These are phyloP conservation scores for Hypothenemus hampei DNA, from an alignment of 1,140 invertebrate genomes.

Conservation along the genomic window DNA sequence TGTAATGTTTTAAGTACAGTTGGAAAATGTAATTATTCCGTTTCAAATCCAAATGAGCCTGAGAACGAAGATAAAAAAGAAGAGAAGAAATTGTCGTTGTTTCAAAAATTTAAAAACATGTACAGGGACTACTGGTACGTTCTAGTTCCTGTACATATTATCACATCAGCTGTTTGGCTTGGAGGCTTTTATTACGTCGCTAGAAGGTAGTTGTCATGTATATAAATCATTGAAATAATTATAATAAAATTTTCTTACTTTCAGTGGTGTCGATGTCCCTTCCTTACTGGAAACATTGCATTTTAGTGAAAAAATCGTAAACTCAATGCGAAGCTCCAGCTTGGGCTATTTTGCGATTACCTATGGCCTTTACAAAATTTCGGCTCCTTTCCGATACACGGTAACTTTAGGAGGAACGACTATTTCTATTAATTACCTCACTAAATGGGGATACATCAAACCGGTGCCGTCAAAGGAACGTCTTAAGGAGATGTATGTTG, in stretches of 20 bases:
- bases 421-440: slow-evolving; percentile 63
- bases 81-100: slow-evolving; percentile 55
- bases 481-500: slow-evolving; percentile 57
- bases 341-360: slow-evolving; percentile 85
- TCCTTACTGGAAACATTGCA: slow-evolving; percentile 68
- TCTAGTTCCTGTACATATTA: slow-evolving; percentile 80
- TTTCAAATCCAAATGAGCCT: not conserved
- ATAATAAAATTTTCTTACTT: slow-evolving; percentile 34
- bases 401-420: slow-evolving; percentile 79
- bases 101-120: slow-evolving; percentile 85
- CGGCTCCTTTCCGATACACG: slow-evolving; percentile 83
- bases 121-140: slow-evolving; percentile 94
- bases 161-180: slow-evolving; percentile 82
- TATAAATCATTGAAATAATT: not conserved
- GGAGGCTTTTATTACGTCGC: slow-evolving; percentile 79
- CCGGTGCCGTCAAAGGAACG: slow-evolving; percentile 57
- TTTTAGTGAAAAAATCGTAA: slow-evolving; percentile 69
- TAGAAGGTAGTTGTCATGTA: slow-evolving; percentile 60
- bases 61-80: slow-evolving; percentile 8
- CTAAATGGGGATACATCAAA: slow-evolving; percentile 62
- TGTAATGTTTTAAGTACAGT: no score
- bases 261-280: slow-evolving; percentile 83
- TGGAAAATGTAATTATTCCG: no score
- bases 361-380: slow-evolving; percentile 87
- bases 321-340: slow-evolving; percentile 66